Base-by-base conservation (phyloP, 2,888 invertebrate species). In the Parasteatoda lunata region DNA sequence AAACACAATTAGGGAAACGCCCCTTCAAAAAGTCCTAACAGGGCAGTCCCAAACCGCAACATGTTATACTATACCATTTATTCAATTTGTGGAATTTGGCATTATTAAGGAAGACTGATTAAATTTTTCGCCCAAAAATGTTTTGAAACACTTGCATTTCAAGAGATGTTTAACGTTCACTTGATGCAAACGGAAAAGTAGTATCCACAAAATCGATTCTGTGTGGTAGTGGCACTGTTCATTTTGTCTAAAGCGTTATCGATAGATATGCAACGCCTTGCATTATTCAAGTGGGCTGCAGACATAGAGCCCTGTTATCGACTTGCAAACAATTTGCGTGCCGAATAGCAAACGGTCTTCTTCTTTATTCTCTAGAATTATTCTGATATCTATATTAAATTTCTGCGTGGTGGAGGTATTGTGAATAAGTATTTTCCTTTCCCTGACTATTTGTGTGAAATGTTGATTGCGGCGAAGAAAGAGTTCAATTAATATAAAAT, bases 231-330 rank as follows among this genome's bases (percentile, higher is more conserved):
- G 59, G 69, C 64, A 83, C 64, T 75, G 13, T 73, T 64, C 64
- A 81, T 75, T 64, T 76, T 51, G 54, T 49, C 75, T 52, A 52
- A 70, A 52, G 15, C 52, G 65, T 15, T 83, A 77, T 83, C 83
- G 83, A 83, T 77, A 66, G 52, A 83, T 77, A 71, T 83, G 77
- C 70, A 77, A 83, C 77, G 71, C 77, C 77, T 66, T 77, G 83
- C 71, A 77, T 83, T 77, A 71, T 77, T 83, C 77, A 83, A 83
- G 65, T 71, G 77, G 65, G 70, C 70, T 59, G 68, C 59, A 66
- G 76, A 82, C 64, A 48, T 69, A 68, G 48, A 11, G 47, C 47
- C 48, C 30, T 71, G 70, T 64, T 65, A 83, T 71, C 77, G 83
- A 83, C 76, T 76, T 82, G 82, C 76, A 76, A 76, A 82, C 75